Base-by-base conservation (phyloP, 2,888 invertebrate genomes). In the Mesorhabditis sp. region DNA sequence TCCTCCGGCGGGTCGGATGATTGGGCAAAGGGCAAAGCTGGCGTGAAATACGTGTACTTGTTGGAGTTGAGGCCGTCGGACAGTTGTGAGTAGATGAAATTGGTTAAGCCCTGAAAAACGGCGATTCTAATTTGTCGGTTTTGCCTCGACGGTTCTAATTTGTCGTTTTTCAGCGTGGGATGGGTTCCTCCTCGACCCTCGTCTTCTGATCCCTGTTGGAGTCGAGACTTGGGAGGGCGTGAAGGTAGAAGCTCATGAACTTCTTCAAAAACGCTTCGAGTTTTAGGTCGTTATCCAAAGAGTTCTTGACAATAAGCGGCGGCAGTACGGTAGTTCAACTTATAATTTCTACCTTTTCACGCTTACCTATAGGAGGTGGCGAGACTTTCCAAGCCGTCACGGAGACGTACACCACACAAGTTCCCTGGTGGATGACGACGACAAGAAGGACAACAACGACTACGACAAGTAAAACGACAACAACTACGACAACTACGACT, bases 1-100 rank as follows among this genome's bases (percentile, higher is more conserved):
- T 81, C 83, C 0, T 77, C 86, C 42, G 86, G 86, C 13, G 85
- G 84, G 4, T 83, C 84, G 4, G 84, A 85, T 68, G 86, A 86
- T 71, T 86, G 86, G 86, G 86, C 85, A 10, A 85, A 84, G 68
- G 84, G 82, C 7, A 81, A 79, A 64, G 83, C 81, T 5, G 76
- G 77, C 41, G 75, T 80, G 58, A 86, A 86, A 72, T 86, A 80
- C 70, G 83, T 82, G 5, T 86, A 84, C 67, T 70, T 86, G 64
- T 68, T 86, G 5, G 86, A 86, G 71, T 71, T 86, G 67, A 69
- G 85, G 67, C 86, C 86, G 2, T 78, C 76, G 15, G 82, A 82
- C 66, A 80, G 80, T 62, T 74, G 84, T 83, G 69, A 80, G 81
- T 80, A n/a, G n/a, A n/a, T n/a, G n/a, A n/a, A n/a, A n/a, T n/a